Percentiles rank a stretch among this genome's conserved stretches.
Evolutionary conservation across 2,888 invertebrate genomes (phyloP).

Genomic region (Rambutsinella grinnellia): DNA sequence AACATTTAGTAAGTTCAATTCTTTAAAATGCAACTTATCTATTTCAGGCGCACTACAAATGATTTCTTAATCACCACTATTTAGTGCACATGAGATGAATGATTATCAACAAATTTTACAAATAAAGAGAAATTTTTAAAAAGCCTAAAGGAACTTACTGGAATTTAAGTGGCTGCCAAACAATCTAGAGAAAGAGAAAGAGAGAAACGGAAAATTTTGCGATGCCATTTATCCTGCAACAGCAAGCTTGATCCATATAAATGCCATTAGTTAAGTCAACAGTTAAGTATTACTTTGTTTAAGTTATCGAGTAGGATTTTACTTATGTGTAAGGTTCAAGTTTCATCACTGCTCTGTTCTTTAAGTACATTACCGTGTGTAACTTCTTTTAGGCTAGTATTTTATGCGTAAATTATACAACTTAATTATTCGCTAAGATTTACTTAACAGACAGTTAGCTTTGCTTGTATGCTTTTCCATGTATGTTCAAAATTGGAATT

Average conservation of each 20-base stretch:
- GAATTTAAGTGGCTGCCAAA: constrained; percentile 39
- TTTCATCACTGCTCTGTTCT: constrained; percentile 21
- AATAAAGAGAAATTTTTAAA: constrained; percentile 26
- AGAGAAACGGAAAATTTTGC: constrained; percentile 22
- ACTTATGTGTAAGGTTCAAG: constrained; percentile 15
- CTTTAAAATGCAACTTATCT: neutral
- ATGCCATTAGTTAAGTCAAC: constrained; percentile 59
- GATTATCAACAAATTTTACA: constrained; percentile 31
- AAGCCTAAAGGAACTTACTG: constrained; percentile 54
- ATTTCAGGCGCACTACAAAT: constrained; percentile 51
- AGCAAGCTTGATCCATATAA: constrained; percentile 59
- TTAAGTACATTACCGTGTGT: constrained; percentile 10
- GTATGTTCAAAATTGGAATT: constrained; percentile 51
- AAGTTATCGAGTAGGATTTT: constrained; percentile 29
- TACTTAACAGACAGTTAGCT: constrained; percentile 50
- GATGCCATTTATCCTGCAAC: constrained; percentile 53
- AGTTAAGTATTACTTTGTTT: constrained; percentile 50
- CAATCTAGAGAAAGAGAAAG: constrained; percentile 37
- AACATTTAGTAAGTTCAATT: neutral
- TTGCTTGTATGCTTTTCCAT: constrained; percentile 57
- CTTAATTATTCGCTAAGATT: constrained; percentile 38
- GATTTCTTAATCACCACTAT: constrained; percentile 43
- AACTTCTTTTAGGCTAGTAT: constrained; percentile 19
- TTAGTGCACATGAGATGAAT: constrained; percentile 15
- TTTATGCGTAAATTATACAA: constrained; percentile 25